A percentile compares a stretch with the other conserved stretches of the same genome.
phyloP scores from a whole-genome alignment of 2,888 invertebrate species.

The Ophraella communa region DNA sequence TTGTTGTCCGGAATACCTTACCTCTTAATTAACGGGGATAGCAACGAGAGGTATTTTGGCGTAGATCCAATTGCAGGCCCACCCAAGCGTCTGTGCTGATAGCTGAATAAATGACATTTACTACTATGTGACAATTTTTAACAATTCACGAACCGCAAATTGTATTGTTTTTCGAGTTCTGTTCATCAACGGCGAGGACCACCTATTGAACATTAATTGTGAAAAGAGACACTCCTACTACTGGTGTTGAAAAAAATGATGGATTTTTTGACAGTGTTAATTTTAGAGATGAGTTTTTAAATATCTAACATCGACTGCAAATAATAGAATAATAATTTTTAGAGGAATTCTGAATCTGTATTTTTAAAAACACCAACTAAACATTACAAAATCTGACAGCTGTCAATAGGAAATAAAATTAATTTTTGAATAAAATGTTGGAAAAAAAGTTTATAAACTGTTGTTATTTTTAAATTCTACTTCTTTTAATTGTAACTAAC shows the following conservation, averaged over 20 bases:
- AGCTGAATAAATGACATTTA: constrained; percentile 2
- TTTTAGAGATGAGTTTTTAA: background rate
- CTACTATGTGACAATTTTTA: constrained; percentile 8
- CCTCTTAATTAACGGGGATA: constrained; percentile 56
- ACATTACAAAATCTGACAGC: too few relatives aligned
- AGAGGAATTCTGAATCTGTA: too few relatives aligned
- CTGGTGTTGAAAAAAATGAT: background rate
- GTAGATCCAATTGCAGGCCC: constrained; percentile 8
- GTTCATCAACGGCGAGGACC: background rate
- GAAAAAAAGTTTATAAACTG: too few relatives aligned
- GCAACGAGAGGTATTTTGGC: constrained; percentile 46
- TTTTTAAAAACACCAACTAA: too few relatives aligned
- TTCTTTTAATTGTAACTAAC: too few relatives aligned
- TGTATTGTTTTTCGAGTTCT: background rate
- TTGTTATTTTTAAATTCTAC: too few relatives aligned
- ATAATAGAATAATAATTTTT: too few relatives aligned
- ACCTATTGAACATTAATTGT: background rate
- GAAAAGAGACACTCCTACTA: background rate
- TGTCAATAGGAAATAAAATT: too few relatives aligned
- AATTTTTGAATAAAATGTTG: too few relatives aligned
- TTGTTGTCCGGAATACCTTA: constrained; percentile 54
- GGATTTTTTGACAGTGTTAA: background rate
- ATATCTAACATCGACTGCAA: too few relatives aligned
- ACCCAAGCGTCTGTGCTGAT: constrained; percentile 19
- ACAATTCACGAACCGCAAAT: background rate